Conservation (phyloP, 2,888 invertebrate species). For the Prionchulus punctatus region DNA sequence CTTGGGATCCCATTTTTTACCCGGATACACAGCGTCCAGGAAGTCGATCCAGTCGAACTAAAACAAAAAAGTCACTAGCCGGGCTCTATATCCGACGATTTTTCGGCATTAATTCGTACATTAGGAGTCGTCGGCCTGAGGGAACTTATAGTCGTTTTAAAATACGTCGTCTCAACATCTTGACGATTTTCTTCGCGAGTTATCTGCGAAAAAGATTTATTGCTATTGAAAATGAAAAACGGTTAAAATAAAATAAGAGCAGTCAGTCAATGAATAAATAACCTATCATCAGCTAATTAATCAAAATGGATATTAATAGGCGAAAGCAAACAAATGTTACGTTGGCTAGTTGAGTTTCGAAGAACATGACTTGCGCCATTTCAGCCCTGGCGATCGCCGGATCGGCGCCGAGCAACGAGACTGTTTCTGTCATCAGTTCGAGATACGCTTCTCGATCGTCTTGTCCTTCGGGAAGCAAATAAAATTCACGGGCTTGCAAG, state of each 20-base stretch:
- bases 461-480: constrained; percentile 52
- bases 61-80: constrained; percentile 10
- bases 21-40: constrained; percentile 26
- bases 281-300: background rate
- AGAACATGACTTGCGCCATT: constrained; percentile 52
- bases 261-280: background rate
- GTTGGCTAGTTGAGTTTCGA: constrained; percentile 64
- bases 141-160: background rate
- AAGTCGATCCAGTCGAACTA: constrained; percentile 28
- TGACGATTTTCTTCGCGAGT: background rate
- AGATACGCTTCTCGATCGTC: constrained; percentile 61
- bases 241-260: background rate
- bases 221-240: background rate
- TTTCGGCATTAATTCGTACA: background rate
- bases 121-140: background rate
- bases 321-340: constrained; percentile 39
- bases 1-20: constrained; percentile 19
- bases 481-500: constrained; percentile 64
- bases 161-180: constrained; percentile 9
- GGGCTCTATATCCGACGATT: constrained; percentile 1
- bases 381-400: constrained; percentile 48
- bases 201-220: background rate
- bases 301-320: background rate
- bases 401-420: constrained; percentile 56
- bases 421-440: constrained; percentile 62